Evolutionary conservation across 64 coral and sea anemone genomes (phyloP).

Genomic region (Exaiptasia diaphana): DNA sequence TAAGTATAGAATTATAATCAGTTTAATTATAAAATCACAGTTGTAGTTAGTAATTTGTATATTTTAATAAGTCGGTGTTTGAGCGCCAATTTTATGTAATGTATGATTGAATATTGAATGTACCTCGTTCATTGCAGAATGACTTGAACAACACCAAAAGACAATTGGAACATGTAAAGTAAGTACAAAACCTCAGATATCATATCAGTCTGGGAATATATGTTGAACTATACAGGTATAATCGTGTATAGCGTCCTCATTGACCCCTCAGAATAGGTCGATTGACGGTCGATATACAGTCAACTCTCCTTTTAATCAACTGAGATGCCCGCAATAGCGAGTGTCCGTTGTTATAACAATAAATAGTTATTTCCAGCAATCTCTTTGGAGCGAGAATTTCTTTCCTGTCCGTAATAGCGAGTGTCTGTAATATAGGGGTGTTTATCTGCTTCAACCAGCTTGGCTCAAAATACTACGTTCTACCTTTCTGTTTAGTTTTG

Average conservation of each 20-base stretch:
- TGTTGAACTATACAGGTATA: not conserved
- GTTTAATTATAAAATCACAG: not conserved
- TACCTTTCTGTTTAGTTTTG: not conserved
- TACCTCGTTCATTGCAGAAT: not conserved
- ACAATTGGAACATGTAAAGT: constrained; percentile 3
- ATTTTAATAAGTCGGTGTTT: no score
- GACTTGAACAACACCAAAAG: constrained; percentile 7
- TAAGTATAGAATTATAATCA: not conserved
- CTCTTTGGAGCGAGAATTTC: no score
- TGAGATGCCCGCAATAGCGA: not conserved
- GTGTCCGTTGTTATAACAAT: no score
- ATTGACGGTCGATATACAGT: not conserved
- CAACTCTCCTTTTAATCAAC: not conserved
- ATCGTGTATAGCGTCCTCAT: not conserved
- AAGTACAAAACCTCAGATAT: not conserved
- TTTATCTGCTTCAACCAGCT: not conserved
- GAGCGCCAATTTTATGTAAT: no score
- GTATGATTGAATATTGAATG: not conserved
- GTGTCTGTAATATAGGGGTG: no score
- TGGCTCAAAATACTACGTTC: not conserved
- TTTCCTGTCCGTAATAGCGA: no score
- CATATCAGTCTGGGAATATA: not conserved
- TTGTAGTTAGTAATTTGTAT: no score
- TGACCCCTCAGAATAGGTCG: not conserved
- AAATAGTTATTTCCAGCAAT: no score